phyloP scores from a whole-genome alignment of 2,797 vertebrate species.

The Phoxinus dragarum region DNA sequence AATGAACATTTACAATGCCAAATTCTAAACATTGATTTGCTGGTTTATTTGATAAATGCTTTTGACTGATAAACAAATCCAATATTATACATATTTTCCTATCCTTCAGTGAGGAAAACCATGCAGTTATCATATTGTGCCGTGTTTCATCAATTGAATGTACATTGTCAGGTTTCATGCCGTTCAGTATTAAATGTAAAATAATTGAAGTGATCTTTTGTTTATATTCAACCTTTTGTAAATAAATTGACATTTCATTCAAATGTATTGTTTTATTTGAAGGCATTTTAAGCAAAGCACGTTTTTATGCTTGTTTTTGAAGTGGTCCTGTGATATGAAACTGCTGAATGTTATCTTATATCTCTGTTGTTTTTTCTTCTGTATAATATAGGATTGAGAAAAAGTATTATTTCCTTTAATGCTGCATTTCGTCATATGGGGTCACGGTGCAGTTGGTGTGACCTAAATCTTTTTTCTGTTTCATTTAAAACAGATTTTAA shows the following conservation, averaged over 20 bases:
- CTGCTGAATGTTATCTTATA: neutral
- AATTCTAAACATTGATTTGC: constrained; percentile 11
- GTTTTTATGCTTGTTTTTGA: neutral
- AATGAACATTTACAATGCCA: constrained; percentile 34
- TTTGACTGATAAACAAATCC: neutral
- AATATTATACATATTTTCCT: neutral
- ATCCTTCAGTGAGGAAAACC: neutral
- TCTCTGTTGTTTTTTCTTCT: neutral
- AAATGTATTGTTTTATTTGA: neutral
- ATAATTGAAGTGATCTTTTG: neutral
- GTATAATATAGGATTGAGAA: neutral
- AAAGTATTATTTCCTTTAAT: neutral
- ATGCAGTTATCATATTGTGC: constrained; percentile 1
- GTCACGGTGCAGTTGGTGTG: neutral
- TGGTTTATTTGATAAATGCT: constrained; percentile 20
- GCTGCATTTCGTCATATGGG: neutral
- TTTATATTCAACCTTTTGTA: constrained; percentile 50
- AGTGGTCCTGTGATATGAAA: neutral
- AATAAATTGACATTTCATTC: constrained; percentile 38
- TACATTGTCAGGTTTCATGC: constrained; percentile 2
- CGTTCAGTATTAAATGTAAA: constrained; percentile 20
- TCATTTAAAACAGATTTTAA: neutral
- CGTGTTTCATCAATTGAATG: neutral
- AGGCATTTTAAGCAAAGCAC: neutral
- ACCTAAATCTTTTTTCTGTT: neutral